Conservation (phyloP, 1,140 invertebrate genomes). For the Caenorhabditis briggsae region DNA sequence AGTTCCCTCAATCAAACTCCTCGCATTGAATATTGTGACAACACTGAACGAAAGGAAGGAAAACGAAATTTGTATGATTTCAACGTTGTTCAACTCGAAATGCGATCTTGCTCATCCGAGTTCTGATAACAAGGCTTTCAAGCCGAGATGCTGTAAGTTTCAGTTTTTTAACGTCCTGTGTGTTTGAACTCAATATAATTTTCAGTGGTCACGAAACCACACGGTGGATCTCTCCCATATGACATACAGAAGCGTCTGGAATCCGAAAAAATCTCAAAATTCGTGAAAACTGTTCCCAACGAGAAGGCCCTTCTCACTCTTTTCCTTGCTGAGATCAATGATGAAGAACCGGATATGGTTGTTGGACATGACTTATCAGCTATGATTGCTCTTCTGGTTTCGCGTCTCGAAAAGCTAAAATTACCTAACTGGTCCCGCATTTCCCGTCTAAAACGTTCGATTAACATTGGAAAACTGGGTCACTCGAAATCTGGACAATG, state of each 20-base stretch:
- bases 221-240: slow-evolving; percentile 43
- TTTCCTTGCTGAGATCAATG: slow-evolving; percentile 87
- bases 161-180: not conserved
- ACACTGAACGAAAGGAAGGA: slow-evolving; percentile 64
- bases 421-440: slow-evolving; percentile 89
- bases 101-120: slow-evolving; percentile 54
- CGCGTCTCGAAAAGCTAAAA: slow-evolving; percentile 63
- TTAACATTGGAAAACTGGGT: slow-evolving; percentile 79
- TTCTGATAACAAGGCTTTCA: slow-evolving; percentile 17
- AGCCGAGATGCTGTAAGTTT: slow-evolving; percentile 34
- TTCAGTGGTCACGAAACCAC: slow-evolving; percentile 55
- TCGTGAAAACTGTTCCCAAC: slow-evolving; percentile 68
- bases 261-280: not conserved
- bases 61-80: slow-evolving; percentile 65
- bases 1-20: slow-evolving; percentile 47
- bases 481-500: slow-evolving; percentile 78
- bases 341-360: slow-evolving; percentile 91
- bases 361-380: slow-evolving; percentile 79
- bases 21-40: slow-evolving; percentile 67
- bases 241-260: slow-evolving; percentile 47
- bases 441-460: slow-evolving; percentile 85
- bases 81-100: slow-evolving; percentile 50
- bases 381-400: slow-evolving; percentile 54
- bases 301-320: slow-evolving; percentile 88
- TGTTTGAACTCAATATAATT: not conserved